phyloP scores from a whole-genome alignment of 1,140 invertebrate genomes.

The Drosophila grimshawi region DNA sequence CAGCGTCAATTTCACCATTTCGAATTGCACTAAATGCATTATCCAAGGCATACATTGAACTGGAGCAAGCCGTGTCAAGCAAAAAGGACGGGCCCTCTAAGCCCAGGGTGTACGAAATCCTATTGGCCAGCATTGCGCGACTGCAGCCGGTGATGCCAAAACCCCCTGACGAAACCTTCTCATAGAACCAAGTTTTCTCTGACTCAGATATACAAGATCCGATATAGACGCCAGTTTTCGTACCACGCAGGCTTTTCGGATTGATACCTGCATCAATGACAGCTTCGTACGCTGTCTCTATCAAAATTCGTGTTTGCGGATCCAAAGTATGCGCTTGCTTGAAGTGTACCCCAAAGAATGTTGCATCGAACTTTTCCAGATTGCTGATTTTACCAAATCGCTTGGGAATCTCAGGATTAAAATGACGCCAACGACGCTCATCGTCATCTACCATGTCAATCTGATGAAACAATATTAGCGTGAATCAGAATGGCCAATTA shows the following conservation, averaged over 20 bases:
- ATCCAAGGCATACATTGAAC: constrained; percentile 93
- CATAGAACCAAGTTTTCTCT: constrained; percentile 89
- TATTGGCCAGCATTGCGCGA: constrained; percentile 95
- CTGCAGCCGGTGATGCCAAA: constrained; percentile 92
- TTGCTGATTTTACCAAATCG: constrained; percentile 89
- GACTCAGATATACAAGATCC: constrained; percentile 91
- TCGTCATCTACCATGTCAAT: constrained; percentile 91
- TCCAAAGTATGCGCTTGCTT: constrained; percentile 86
- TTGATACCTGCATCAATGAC: constrained; percentile 84
- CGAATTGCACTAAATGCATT: constrained; percentile 92
- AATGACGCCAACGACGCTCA: constrained; percentile 89
- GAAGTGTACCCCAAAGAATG: constrained; percentile 86
- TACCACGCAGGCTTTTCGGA: constrained; percentile 86
- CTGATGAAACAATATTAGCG: constrained; percentile 38
- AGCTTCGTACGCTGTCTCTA: constrained; percentile 85
- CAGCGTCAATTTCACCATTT: constrained; percentile 92
- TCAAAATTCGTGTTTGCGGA: constrained; percentile 85
- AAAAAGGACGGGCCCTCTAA: constrained; percentile 91
- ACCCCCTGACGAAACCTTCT: constrained; percentile 86
- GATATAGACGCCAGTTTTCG: constrained; percentile 91
- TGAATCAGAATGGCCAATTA: not conserved
- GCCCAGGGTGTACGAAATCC: constrained; percentile 92
- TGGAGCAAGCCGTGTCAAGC: constrained; percentile 96
- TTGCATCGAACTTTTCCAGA: constrained; percentile 86
- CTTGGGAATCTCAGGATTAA: constrained; percentile 88